Evolutionary conservation across 2,113 vertebrate species (phyloP), one percentile per base, ranked within the genome.

Genomic region (Nanorana parkeri): DNA sequence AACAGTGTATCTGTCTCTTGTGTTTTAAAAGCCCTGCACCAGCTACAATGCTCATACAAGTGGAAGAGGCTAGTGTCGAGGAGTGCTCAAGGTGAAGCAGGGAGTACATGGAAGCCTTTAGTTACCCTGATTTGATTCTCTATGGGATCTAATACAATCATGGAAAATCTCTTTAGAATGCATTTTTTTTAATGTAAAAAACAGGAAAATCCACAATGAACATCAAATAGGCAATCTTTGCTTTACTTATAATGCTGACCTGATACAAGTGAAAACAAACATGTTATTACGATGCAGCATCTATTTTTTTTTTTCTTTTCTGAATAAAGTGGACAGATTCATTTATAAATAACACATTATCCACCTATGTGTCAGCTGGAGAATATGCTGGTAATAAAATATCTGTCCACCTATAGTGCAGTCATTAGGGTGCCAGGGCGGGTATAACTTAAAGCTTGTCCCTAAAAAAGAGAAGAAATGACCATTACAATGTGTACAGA

Each of bases 231-330:
- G 41, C 41, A 47, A 47, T 47, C 8, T 47, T 47, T 47, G 13
- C 41, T 47, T 13, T 47, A 23, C 20, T 21, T 41, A 60, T 61
- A 60, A 56, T n/a, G 52, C 6, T 55, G 52, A 26, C 4, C 24
- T 10, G 54, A 23, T 17, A 36, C 23, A 21, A 75, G 41, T 41
- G 52, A 36, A n/a, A 75, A 36, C 55, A 5, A 3, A 71, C 28
- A 21, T 36, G 32, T 26, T 74, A 29, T 55, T 10, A 55, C 7
- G 54, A 55, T 54, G 71, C 71, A 75, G 29, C 56, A 75, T 36
- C 6, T 60, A 2, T 60, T 60, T 60, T 32, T 58, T 16, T 60
- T 75, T 75, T 41, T 17, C 8, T 36, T 36, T 36, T 36, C 8
- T 36, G n/a, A 26, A 28, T 41, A 29, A n/a, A 23, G 55, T 47